A percentile compares a stretch with the other conserved stretches of the same genome.
phyloP scores from a whole-genome alignment of 2,113 vertebrate genomes.

The Leucopsar rothschildi region DNA sequence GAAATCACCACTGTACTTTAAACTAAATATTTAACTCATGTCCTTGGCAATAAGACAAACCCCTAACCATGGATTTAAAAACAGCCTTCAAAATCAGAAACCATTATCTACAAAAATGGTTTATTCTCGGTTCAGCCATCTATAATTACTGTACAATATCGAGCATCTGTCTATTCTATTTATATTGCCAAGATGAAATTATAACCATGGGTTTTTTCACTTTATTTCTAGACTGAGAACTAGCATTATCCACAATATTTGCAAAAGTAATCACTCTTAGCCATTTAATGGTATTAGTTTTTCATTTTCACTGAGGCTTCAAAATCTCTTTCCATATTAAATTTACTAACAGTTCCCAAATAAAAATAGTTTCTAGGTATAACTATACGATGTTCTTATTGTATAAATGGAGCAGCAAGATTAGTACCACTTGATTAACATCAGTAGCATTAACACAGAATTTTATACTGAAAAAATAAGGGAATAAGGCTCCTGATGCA shows the following conservation, averaged over 20 bases:
- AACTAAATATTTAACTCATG: conserved; percentile 65
- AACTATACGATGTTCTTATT: background rate
- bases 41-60: conserved; percentile 55
- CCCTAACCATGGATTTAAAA: conserved; percentile 33
- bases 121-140: conserved; percentile 62
- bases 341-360: conserved; percentile 5
- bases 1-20: conserved; percentile 30
- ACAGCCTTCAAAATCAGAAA: conserved; percentile 61
- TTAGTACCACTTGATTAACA: background rate
- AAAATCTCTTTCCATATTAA: background rate
- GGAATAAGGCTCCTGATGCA: background rate
- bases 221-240: conserved; percentile 59
- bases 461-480: background rate
- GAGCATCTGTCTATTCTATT: conserved; percentile 70
- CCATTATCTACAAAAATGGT: conserved; percentile 62
- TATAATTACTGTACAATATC: conserved; percentile 67
- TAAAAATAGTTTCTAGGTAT: background rate
- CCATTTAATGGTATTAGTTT: conserved; percentile 43
- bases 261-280: conserved; percentile 35
- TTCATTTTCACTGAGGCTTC: conserved; percentile 7
- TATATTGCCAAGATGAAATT: conserved; percentile 72
- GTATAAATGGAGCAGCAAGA: background rate
- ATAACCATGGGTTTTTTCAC: conserved; percentile 58
- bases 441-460: background rate
- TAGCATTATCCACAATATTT: conserved; percentile 45